These are phyloP conservation scores for Trichomycterus rosablanca DNA, from an alignment of 2,113 vertebrate species.

Conservation along the genomic window DNA sequence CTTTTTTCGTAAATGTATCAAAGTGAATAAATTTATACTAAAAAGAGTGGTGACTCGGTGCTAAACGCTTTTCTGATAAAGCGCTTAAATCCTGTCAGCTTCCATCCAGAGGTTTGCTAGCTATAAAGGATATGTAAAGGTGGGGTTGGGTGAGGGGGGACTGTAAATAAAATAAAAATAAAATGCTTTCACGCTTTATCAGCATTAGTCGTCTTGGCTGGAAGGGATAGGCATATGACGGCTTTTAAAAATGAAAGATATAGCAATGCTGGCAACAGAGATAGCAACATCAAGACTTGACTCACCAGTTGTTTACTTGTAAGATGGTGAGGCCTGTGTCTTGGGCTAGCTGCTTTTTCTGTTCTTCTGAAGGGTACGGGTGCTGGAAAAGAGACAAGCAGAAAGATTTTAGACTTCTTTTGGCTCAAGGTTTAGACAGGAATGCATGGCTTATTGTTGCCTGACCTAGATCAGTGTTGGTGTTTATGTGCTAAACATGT, in stretches of 20 bases:
- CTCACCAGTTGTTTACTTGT: constrained; percentile 99
- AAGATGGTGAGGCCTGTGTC: constrained; percentile 99
- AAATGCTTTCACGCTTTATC: constrained; percentile 64
- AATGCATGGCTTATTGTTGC: constrained; percentile 6
- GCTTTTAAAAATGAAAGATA: constrained; percentile 61
- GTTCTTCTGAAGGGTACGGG: constrained; percentile 98
- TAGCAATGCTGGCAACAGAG: constrained; percentile 63
- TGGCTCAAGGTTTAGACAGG: neutral
- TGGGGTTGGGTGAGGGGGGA: constrained; percentile 29
- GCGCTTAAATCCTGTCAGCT: constrained; percentile 56
- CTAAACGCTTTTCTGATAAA: constrained; percentile 61
- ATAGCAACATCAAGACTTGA: constrained; percentile 67
- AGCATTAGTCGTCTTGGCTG: constrained; percentile 53
- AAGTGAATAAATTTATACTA: constrained; percentile 70
- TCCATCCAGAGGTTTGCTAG: constrained; percentile 45
- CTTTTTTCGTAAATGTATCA: constrained; percentile 69
- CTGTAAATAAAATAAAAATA: constrained; percentile 65
- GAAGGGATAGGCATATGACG: constrained; percentile 50
- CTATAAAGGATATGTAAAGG: constrained; percentile 44
- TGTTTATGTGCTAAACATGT: neutral
- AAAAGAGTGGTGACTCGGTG: constrained; percentile 59
- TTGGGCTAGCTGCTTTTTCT: constrained; percentile 99
- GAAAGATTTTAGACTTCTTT: constrained; percentile 1
- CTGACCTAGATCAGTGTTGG: neutral
- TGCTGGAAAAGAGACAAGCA: constrained; percentile 75